These are phyloP conservation scores for Myiozetetes cayanensis DNA, from an alignment of 2,113 vertebrate species.

Conservation along the genomic window DNA sequence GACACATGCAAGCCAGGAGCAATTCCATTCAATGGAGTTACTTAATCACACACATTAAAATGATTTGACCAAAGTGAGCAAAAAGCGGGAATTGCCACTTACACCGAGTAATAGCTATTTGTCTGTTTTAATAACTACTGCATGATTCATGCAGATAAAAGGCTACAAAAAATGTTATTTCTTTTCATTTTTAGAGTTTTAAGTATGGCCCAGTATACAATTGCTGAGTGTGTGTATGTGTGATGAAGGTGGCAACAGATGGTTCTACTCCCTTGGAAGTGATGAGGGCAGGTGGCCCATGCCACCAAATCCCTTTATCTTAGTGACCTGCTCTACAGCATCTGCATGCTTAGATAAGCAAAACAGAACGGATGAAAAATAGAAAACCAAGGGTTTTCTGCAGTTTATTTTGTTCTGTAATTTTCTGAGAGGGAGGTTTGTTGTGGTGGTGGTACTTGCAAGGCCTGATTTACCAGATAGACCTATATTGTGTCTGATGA, in stretches of 20 bases:
- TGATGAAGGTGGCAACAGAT: neutral
- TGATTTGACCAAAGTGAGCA: neutral
- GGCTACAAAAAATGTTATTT: neutral
- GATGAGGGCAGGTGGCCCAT: neutral
- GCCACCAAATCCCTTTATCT: neutral
- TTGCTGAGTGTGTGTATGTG: neutral
- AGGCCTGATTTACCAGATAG: neutral
- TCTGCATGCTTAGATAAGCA: neutral
- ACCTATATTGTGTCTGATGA: neutral
- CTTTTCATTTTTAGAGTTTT: neutral
- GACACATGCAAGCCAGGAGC: neutral
- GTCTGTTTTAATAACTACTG: constrained; percentile 1
- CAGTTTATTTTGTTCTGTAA: neutral
- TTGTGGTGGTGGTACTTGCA: neutral
- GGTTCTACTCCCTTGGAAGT: neutral
- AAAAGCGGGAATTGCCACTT: neutral
- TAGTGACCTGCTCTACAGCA: neutral
- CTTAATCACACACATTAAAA: neutral
- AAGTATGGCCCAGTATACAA: neutral
- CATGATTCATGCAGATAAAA: constrained; percentile 11
- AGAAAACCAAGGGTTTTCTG: neutral
- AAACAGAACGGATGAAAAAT: neutral
- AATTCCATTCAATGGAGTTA: neutral
- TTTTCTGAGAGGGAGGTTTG: neutral
- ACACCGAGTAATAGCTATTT: neutral